These are phyloP conservation scores for Streptopelia turtur DNA, from an alignment of 2,797 vertebrate species.

Conservation along the genomic window DNA sequence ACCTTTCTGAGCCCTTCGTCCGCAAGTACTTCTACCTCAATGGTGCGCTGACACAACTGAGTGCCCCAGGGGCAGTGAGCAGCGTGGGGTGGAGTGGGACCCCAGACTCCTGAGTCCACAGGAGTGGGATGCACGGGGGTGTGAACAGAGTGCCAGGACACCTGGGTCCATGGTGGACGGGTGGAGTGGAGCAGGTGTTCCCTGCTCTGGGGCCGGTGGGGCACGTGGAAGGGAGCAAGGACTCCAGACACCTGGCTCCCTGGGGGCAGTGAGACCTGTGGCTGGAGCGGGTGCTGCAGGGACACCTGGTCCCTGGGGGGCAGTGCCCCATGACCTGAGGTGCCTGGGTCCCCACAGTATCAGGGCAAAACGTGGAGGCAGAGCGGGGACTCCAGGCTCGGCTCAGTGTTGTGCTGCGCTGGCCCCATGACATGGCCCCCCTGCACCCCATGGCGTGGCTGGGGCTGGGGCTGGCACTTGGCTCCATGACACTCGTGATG, in stretches of 20 bases:
- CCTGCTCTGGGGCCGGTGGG: not conserved
- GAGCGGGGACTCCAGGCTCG: not conserved
- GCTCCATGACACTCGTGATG: not conserved
- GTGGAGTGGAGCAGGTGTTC: not conserved
- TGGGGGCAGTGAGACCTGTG: not conserved
- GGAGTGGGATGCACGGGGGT: not conserved
- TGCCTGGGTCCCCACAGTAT: not conserved
- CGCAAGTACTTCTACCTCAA: constrained; percentile 63
- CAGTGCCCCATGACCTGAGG: not conserved
- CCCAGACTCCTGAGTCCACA: fast-evolving
- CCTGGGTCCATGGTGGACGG: not conserved
- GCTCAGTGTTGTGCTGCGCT: constrained; percentile 1
- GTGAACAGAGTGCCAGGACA: not conserved
- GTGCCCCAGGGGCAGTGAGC: not conserved
- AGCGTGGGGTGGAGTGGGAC: fast-evolving
- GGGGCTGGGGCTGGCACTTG: not conserved
- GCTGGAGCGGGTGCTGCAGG: not conserved
- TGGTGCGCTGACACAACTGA: not conserved
- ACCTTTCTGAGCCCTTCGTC: not conserved
- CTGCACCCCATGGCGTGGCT: fast-evolving
- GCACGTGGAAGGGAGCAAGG: not conserved
- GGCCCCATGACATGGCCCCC: fast-evolving
- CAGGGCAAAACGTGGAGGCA: not conserved
- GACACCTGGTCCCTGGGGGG: not conserved
- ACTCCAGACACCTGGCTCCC: fast-evolving